These are phyloP conservation scores for Paedocypris sp. DNA, from an alignment of 2,113 vertebrate species.

Conservation along the genomic window DNA sequence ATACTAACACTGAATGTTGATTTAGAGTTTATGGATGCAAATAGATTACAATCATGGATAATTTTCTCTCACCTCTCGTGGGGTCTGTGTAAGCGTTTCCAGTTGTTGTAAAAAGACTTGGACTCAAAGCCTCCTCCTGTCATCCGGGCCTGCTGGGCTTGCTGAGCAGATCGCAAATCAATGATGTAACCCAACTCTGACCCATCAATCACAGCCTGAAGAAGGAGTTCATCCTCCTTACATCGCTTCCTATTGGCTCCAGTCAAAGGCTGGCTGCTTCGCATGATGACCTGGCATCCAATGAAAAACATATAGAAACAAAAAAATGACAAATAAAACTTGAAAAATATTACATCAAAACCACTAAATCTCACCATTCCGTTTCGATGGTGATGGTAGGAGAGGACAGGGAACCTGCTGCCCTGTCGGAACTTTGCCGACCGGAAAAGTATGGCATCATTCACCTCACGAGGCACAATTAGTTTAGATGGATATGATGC, in stretches of 20 bases:
- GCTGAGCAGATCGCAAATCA: conserved; percentile 67
- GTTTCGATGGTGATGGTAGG: conserved; percentile 64
- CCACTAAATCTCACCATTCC: conserved; percentile 57
- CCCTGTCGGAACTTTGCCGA: conserved; percentile 70
- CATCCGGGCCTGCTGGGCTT: conserved; percentile 67
- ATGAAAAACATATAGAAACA: no score
- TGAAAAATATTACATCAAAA: background rate
- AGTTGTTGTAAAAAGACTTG: conserved; percentile 59
- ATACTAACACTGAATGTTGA: no score
- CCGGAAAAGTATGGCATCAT: conserved; percentile 47
- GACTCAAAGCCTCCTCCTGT: conserved; percentile 66
- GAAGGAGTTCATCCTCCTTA: conserved; percentile 63
- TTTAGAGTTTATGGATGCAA: no score
- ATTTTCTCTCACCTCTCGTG: conserved; percentile 65
- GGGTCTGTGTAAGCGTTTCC: conserved; percentile 66
- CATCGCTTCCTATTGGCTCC: conserved; percentile 71
- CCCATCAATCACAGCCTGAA: conserved; percentile 42
- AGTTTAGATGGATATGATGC: conserved; percentile 58
- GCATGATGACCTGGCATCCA: conserved; percentile 71
- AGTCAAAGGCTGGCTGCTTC: conserved; percentile 68
- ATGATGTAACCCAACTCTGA: conserved; percentile 62
- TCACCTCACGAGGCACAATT: conserved; percentile 57
- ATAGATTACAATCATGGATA: no score
- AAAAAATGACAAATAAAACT: no score
- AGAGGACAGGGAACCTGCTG: conserved; percentile 69